Evolutionary conservation across 2,797 vertebrate species (phyloP), one percentile per base, ranked within the genome.

Genomic region (Serranus cabrilla): DNA sequence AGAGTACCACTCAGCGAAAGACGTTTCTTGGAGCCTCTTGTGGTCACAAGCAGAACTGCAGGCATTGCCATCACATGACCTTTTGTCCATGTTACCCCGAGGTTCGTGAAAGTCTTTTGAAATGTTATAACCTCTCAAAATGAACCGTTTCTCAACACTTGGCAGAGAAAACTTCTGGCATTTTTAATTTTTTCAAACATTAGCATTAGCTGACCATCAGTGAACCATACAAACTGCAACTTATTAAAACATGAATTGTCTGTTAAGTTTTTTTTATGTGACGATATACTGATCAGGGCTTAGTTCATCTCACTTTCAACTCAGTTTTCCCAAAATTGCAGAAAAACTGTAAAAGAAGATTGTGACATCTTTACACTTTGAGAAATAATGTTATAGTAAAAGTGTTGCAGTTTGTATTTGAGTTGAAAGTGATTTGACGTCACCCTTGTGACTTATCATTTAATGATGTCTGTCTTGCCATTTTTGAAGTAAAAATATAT

Each of bases 401-500:
- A 31, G 20, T 74, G 14, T 49, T 49, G 60, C 76, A 55, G 37
- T 73, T 71, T 71, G 42, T 47, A 49, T 50, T 16, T 21, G 69
- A 70, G 68, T 39, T 82, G 64, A 73, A 82, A 78, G 82, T 81
- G 74, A 69, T 16, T 34, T 68, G 65, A 83, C 52, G 61, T 81
- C 78, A 57, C 60, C 64, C 71, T 77, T 43, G 88, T 73, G 74
- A 85, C 63, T 77, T 31, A 45, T 81, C 58, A 65, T 81, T 71
- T 47, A 55, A 75, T 63, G 39, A 84, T 82, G 88, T 89, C 74
- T 76, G 89, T 92, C 88, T 86, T 85, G 82, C 56, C 78, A 34
- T 73, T 91, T 93, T 89, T 87, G 62, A 89, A 68, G 82, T 88
- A 57, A 79, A 75, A 77, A 71, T 90, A 83, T 89, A 71, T 80